Base-by-base conservation (phyloP, 1,140 invertebrate species). In the Macrocentrus cingulum region DNA sequence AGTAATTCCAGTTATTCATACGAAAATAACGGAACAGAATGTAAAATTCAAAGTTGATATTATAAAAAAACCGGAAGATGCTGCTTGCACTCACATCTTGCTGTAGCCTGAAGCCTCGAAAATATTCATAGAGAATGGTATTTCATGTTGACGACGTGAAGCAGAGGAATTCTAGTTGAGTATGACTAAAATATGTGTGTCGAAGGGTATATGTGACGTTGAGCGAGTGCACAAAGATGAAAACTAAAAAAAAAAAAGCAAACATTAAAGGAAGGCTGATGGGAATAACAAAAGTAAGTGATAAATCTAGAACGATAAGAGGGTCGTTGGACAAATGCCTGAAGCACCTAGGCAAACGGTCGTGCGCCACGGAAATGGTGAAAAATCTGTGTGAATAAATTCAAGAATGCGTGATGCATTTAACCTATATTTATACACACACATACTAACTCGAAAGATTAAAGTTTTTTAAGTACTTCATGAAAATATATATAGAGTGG, bases 381-480 rank as follows among this genome's bases (percentile, higher is more conserved):
- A 18, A 18, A 37, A 37, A 51, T 39, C 8, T 13, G 13, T 3
- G 36, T n/a, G 25, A 16, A 56, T 56, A 48, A 56, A 56, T 25
- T 32, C 15, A 41, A 42, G 32, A 25, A 42, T 39, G n/a, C n/a
- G n/a, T 16, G 55, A 36, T 34, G 8, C 15, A 41, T 50, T 29
- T n/a, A 13, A 8, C 39, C 37, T 25, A 9, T 42, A 20, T 16
- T 41, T 56, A 36, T 39, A 15, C 9, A 20, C 23, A 49, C 60
- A n/a, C n/a, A n/a, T n/a, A n/a, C n/a, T n/a, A n/a, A n/a, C 56
- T 50, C 39, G 13, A 42, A 32, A 36, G 60, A 62, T 62, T 59
- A 62, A 62, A 39, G 49, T 59, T n/a, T 57, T 59, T 41, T 41
- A 62, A 54, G 50, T 58, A 44, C 50, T 58, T 53, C 25, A 39